Conservation (phyloP, 2,888 invertebrate genomes). For the Tethea ocularis region DNA sequence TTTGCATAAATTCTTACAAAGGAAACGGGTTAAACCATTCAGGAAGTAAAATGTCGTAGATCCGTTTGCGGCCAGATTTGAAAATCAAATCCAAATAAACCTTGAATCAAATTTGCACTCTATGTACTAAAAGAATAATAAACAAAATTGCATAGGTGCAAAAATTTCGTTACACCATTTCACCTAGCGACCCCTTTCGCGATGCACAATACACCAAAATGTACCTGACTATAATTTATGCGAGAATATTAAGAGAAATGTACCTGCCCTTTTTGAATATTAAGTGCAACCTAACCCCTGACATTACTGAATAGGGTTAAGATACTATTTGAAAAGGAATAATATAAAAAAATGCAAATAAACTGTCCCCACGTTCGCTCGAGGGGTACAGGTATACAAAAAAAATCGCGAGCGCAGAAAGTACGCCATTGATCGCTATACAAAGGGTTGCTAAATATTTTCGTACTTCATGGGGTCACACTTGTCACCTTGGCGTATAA, state of each 20-base stretch:
- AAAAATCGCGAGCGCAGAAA: slow-evolving; percentile 71
- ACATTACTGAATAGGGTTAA: slow-evolving; percentile 83
- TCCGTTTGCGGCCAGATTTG: slow-evolving; percentile 56
- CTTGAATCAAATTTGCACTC: slow-evolving; percentile 38
- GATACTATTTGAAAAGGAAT: slow-evolving; percentile 82
- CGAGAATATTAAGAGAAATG: slow-evolving; percentile 84
- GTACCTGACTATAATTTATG: slow-evolving; percentile 85
- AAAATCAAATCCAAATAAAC: slow-evolving; percentile 50
- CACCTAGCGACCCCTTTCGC: slow-evolving; percentile 49
- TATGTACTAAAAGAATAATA: slow-evolving; percentile 43
- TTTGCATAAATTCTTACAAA: slow-evolving; percentile 84
- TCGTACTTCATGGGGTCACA: slow-evolving; percentile 63
- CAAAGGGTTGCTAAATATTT: slow-evolving; percentile 34
- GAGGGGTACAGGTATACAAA: slow-evolving; percentile 74
- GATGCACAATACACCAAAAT: slow-evolving; percentile 79
- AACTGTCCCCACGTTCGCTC: slow-evolving; percentile 76
- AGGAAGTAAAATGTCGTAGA: slow-evolving; percentile 80
- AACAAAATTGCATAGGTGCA: slow-evolving; percentile 41
- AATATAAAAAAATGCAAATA: slow-evolving; percentile 83
- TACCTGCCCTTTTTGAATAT: slow-evolving; percentile 85
- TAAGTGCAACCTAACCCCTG: slow-evolving; percentile 85
- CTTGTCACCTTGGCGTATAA: slow-evolving; percentile 81
- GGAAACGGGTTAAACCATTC: slow-evolving; percentile 82
- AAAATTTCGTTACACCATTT: slow-evolving; percentile 51
- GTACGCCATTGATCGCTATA: slow-evolving; percentile 52